Evolutionary conservation across 2,888 invertebrate species (phyloP).

Genomic region (Monochamus alternatus): DNA sequence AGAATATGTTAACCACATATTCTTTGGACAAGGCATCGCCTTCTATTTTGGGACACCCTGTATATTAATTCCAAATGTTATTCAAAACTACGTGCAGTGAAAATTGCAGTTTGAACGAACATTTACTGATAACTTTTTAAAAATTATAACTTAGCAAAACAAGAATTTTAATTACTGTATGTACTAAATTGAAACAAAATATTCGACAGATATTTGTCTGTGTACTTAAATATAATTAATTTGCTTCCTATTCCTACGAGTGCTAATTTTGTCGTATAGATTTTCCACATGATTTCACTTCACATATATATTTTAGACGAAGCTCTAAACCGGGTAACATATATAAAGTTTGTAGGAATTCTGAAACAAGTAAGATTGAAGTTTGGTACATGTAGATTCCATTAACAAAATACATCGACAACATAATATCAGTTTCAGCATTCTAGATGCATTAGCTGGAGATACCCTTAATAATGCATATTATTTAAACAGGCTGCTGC

Average conservation of each 20-base stretch:
- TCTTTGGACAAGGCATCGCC: no score
- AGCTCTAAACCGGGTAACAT: constrained; percentile 35
- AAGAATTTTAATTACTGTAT: no score
- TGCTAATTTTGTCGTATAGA: neutral
- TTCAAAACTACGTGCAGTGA: no score
- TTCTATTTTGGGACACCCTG: no score
- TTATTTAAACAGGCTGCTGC: constrained; percentile 14
- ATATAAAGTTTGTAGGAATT: constrained; percentile 43
- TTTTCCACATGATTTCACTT: constrained; percentile 21
- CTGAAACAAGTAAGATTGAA: constrained; percentile 47
- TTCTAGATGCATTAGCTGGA: constrained; percentile 33
- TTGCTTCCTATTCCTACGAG: neutral
- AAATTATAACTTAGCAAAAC: no score
- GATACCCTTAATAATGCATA: constrained; percentile 17
- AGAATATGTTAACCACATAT: no score
- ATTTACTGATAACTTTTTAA: no score
- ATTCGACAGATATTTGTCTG: no score
- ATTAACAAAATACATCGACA: constrained; percentile 45
- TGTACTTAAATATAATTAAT: neutral
- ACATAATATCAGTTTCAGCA: constrained; percentile 36
- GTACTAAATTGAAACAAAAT: no score
- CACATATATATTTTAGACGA: constrained; percentile 32
- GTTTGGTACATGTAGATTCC: constrained; percentile 48
- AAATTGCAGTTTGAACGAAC: no score
- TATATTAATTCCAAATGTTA: no score